Evolutionary conservation across 2,888 invertebrate genomes (phyloP).

Genomic region (Drosophila mayaguana): DNA sequence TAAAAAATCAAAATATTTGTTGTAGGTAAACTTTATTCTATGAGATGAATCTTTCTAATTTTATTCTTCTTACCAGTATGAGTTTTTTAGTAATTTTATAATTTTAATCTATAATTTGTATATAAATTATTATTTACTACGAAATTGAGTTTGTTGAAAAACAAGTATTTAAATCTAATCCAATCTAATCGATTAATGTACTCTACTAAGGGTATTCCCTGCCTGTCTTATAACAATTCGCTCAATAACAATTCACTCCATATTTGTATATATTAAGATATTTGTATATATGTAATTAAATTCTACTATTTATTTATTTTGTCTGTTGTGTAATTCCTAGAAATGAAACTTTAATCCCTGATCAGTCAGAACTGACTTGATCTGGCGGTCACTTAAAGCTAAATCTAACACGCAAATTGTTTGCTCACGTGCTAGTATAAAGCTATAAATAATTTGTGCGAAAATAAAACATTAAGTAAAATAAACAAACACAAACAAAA

Average conservation of each 20-base stretch:
- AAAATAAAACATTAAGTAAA: constrained; percentile 6
- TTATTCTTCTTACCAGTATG: background rate
- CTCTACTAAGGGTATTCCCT: no score
- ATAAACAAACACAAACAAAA: constrained; percentile 12
- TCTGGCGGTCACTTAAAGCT: constrained; percentile 33
- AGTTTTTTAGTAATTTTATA: background rate
- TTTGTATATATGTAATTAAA: background rate
- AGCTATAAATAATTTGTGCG: constrained; percentile 39
- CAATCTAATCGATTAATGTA: no score
- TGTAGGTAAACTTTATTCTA: background rate
- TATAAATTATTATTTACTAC: no score
- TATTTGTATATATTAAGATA: background rate
- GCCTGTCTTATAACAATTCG: no score
- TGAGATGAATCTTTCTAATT: background rate
- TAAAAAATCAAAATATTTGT: no score
- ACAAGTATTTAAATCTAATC: no score
- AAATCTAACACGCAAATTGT: constrained; percentile 62
- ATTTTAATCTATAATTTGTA: no score
- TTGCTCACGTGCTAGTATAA: constrained; percentile 46
- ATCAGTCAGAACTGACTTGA: constrained; percentile 9
- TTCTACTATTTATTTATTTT: constrained; percentile 1
- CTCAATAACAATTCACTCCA: background rate
- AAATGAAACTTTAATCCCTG: constrained; percentile 33
- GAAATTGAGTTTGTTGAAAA: no score
- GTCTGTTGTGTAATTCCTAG: constrained; percentile 24